A percentile compares a stretch with the other conserved stretches of the same genome.
Conservation (phyloP, 1,140 invertebrate genomes). For the Dolichoris vasculosae region DNA sequence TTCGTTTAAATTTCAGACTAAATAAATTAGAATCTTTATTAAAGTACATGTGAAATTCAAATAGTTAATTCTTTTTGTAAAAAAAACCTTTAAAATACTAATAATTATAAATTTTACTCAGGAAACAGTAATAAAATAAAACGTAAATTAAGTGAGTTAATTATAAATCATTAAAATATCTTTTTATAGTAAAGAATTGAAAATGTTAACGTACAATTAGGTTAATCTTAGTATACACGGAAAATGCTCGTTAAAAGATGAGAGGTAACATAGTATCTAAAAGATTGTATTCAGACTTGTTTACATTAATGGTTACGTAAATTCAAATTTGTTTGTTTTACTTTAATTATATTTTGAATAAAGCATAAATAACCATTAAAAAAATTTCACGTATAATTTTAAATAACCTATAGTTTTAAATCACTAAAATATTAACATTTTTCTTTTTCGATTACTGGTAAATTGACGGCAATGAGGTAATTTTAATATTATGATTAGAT, state of each 20-base stretch:
- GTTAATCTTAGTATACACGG: constrained; percentile 1
- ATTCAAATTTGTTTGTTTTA: not conserved
- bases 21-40: not conserved
- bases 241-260: not conserved
- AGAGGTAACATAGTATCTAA: not conserved
- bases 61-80: not conserved
- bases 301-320: not conserved
- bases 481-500: constrained; percentile 17
- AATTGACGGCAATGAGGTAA: constrained; percentile 17
- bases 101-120: not conserved
- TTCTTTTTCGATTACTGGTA: constrained; percentile 31
- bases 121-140: not conserved
- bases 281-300: not conserved
- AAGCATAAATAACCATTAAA: not conserved
- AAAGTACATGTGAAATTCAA: not conserved
- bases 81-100: too few relatives aligned
- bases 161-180: not conserved
- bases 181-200: not conserved
- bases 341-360: not conserved
- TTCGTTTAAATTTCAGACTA: not conserved
- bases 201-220: not conserved
- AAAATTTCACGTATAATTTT: too few relatives aligned
- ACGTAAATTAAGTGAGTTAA: not conserved
- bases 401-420: not conserved
- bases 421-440: not conserved